phyloP scores from a whole-genome alignment of 2,797 vertebrate genomes.

The Knipowitschia caucasica region DNA sequence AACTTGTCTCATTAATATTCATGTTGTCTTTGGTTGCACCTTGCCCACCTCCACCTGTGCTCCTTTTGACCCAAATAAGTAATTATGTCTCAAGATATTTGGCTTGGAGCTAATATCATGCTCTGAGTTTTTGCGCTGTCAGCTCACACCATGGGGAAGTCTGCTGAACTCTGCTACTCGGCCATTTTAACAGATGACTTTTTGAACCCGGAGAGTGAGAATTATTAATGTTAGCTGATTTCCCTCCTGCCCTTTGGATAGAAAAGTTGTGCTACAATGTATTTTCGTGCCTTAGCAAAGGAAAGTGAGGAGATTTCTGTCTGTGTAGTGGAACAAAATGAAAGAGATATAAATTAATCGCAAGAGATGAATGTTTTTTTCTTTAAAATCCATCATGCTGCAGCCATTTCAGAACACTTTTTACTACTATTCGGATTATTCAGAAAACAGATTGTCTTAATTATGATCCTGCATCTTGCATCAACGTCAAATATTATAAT shows the following conservation, averaged over 20 bases:
- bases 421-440: too few relatives aligned
- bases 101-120: conserved; percentile 14
- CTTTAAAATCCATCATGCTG: neutral
- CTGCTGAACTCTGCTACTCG: neutral
- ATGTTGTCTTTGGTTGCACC: conserved; percentile 27
- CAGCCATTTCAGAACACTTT: neutral
- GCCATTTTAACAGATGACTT: conserved; percentile 1
- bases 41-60: conserved; percentile 21
- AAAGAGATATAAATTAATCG: neutral
- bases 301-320: neutral
- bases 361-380: neutral
- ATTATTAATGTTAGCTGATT: conserved; percentile 4
- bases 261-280: conserved; percentile 5
- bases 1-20: conserved; percentile 37
- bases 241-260: conserved; percentile 1
- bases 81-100: conserved; percentile 11
- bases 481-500: too few relatives aligned
- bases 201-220: conserved; percentile 5
- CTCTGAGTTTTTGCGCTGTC: conserved; percentile 22
- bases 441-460: too few relatives aligned
- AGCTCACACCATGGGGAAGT: conserved; percentile 14
- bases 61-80: conserved; percentile 22
- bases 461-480: too few relatives aligned
- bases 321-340: neutral
- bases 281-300: neutral